Evolutionary conservation across 1,140 invertebrate genomes (phyloP), one percentile per base, ranked within the genome.

Genomic region (Phymastichus coffea): DNA sequence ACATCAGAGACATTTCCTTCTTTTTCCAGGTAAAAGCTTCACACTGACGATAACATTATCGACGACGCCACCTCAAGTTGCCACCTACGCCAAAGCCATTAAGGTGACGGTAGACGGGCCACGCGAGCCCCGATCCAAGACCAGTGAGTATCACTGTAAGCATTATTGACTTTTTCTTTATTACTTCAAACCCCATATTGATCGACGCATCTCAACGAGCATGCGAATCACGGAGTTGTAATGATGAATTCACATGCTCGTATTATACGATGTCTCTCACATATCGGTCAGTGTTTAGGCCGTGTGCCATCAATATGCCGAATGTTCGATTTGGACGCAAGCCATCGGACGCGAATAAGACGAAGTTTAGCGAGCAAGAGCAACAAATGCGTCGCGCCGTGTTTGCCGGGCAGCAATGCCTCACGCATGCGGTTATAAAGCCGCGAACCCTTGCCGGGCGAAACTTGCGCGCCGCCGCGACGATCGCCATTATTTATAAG

Each of bases 81-180:
- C 95, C n/a, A 95, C 95, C 3, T 98, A 98, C 81, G 92, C 89
- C 68, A 98, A 98, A 78, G 95, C 95, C 28, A 98, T 99, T 78
- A 99, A 99, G 82, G 95, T 99, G 49, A 99, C 95, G 6, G 91
- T 93, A 17, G 97, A 99, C 80, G 97, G 97, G 71, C 97, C 97
- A n/a, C 81, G 97, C 71, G 96, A 99, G 81, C 95, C 96, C 9
- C 83, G 97, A 76, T 95, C 92, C 69, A 97, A 98, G 84, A 93
- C 93, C 83, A 94, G 95, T 96, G 89, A 94, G 93, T 93, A 83
- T 79, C 74, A 79, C 74, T 80, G 78, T 78, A 80, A 80, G 78
- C 78, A 71, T 68, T 68, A 68, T 64, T 68, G 35, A 22, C 44
- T 61, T 61, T 61, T 47, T 4, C 38, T 17, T 17, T n/a, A n/a